A percentile compares a stretch with the other conserved stretches of the same genome.
Conservation (phyloP, 2,113 vertebrate genomes). For the Bubalus kerabau region DNA sequence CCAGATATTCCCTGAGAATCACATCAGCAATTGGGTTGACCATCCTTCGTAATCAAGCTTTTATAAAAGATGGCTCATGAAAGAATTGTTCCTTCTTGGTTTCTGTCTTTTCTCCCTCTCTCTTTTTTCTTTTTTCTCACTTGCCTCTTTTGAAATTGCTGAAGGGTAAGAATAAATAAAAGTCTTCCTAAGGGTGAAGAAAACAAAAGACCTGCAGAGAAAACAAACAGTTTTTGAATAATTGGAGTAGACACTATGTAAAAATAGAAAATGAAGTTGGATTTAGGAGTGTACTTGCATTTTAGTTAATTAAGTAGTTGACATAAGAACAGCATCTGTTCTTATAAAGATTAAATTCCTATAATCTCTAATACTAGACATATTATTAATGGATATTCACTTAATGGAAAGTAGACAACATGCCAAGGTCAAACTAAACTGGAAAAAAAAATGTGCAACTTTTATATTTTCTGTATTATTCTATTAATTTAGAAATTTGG, state of each 20-base stretch:
- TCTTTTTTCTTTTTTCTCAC: neutral
- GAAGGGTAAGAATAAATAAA: neutral
- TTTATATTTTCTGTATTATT: neutral
- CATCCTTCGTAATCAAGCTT: neutral
- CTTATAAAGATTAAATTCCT: neutral
- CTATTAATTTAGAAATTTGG: neutral
- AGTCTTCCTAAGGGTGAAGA: neutral
- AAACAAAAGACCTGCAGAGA: neutral
- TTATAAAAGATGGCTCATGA: neutral
- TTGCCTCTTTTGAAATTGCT: neutral
- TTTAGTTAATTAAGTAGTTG: neutral
- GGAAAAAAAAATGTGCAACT: neutral
- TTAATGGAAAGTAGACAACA: neutral
- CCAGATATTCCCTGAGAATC: neutral
- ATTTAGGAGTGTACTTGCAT: neutral
- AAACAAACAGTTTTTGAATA: conserved; percentile 5
- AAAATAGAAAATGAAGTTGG: neutral
- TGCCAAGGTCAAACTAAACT: neutral
- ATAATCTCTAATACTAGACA: neutral
- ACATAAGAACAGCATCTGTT: neutral
- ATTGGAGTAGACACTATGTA: neutral
- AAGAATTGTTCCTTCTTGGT: neutral
- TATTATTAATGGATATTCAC: neutral
- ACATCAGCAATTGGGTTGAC: neutral
- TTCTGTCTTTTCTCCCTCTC: neutral